Base-by-base conservation (phyloP, 2,797 vertebrate genomes). In the Psittacula derbiana region DNA sequence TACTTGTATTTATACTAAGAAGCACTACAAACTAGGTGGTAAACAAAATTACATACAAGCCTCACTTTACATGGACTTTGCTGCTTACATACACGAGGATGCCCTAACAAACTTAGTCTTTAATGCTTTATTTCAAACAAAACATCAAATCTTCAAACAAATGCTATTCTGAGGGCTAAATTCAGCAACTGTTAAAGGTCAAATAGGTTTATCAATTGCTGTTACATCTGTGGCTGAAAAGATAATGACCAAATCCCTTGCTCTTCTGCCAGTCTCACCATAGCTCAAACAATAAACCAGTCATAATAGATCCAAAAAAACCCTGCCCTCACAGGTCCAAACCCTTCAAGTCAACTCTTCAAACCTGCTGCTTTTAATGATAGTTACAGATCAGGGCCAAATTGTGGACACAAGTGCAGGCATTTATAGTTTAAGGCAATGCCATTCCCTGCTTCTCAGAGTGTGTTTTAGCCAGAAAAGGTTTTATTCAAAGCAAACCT, bases 401-500 rank as follows among this genome's bases (percentile, higher is more conserved):
- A 76, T 1, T 66, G 13, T 66, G 58, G 47, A 70, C 20, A 58
- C 74, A 82, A 80, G 31, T 47, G 11, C 11, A 71, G 14, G 25
- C 5, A 12, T 83, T 85, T 53, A n/a, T 21, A 60, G 16, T 69
- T 75, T 43, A 62, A 52, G 14, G 27, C 61, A 88, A 57, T 72
- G 28, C 12, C 8, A 12, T 57, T 86, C 31, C 28, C 91, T 71
- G 40, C 33, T 90, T 88, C 49, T 81, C 47, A 27, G 47, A 62
- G 23, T 20, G 31, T 3, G 16, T 64, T 71, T 84, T 82, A 88
- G 24, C 28, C 60, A 90, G 88, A 88, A 94, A 90, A 1, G 0
- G 25, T 64, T 92, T 90, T 81, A 60, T 93, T 94, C 30, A 86
- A 93, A 93, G 79, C 18, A 70, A 88, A 86, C 70, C 33, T 86